A percentile compares a stretch with the other conserved stretches of the same genome.
Conservation (phyloP, 2,888 invertebrate species). For the Volucella zonaria region DNA sequence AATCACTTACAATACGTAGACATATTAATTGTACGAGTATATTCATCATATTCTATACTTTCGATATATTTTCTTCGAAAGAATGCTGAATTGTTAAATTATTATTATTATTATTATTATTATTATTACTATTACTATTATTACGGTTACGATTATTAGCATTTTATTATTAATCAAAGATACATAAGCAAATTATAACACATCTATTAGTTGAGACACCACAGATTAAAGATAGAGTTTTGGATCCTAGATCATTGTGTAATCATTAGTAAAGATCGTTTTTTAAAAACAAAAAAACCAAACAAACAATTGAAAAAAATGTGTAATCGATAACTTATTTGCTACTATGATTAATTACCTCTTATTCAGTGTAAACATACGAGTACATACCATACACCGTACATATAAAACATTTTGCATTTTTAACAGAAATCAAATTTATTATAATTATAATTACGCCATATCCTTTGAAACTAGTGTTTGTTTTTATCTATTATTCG, state of each 20-base stretch:
- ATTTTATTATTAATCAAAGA: conserved; percentile 49
- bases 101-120: conserved; percentile 60
- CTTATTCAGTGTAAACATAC: conserved; percentile 64
- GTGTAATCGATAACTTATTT: conserved; percentile 65
- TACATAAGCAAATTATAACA: conserved; percentile 35
- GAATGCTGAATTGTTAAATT: conserved; percentile 58
- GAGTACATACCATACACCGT: too few relatives aligned
- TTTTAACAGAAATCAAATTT: neutral
- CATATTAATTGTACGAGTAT: conserved; percentile 45
- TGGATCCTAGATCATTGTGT: conserved; percentile 53
- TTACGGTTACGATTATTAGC: conserved; percentile 22
- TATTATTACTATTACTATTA: conserved; percentile 17
- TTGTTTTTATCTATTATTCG: neutral
- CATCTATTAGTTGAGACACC: conserved; percentile 46
- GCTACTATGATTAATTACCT: conserved; percentile 62
- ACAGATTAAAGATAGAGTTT: conserved; percentile 38
- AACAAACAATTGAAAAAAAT: conserved; percentile 12
- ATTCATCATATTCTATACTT: conserved; percentile 60
- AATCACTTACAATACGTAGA: conserved; percentile 53
- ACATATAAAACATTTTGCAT: neutral
- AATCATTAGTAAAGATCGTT: conserved; percentile 6
- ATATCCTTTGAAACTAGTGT: neutral
- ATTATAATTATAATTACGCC: too few relatives aligned
- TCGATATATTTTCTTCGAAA: conserved; percentile 59
- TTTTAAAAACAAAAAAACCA: too few relatives aligned